Evolutionary conservation across 2,888 invertebrate genomes (phyloP).

Genomic region (Cyaniris semiargus): DNA sequence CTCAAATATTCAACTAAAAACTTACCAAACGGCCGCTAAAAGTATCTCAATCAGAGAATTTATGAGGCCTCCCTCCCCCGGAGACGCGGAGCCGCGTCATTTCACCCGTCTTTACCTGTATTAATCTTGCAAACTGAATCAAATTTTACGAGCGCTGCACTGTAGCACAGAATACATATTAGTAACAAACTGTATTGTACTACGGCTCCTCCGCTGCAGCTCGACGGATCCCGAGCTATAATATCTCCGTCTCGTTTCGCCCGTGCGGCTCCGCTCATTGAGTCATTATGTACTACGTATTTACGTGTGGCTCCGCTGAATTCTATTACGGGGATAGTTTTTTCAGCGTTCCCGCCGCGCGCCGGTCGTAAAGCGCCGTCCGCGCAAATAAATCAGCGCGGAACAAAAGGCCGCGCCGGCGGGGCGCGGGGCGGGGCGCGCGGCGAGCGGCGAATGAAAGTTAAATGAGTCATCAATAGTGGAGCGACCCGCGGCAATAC

Average conservation of each 20-base stretch:
- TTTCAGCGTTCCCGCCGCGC: neutral
- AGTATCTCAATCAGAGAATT: constrained; percentile 27
- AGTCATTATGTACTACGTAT: too few species aligned
- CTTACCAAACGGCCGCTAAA: constrained; percentile 27
- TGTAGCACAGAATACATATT: neutral
- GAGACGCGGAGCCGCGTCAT: neutral
- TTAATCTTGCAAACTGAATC: constrained; percentile 27
- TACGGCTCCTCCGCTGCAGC: neutral
- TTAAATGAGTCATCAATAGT: constrained; percentile 44
- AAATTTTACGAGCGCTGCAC: constrained; percentile 12
- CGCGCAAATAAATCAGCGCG: constrained; percentile 18
- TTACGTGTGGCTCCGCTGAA: neutral
- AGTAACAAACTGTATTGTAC: too few species aligned
- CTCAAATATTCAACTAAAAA: constrained; percentile 34
- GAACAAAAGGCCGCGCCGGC: constrained; percentile 21
- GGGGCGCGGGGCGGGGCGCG: neutral
- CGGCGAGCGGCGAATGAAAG: constrained; percentile 43
- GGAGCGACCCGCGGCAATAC: constrained; percentile 39
- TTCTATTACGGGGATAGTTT: constrained; percentile 10
- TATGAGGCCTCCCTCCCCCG: neutral
- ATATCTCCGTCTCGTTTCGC: neutral
- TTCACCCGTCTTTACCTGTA: constrained; percentile 4
- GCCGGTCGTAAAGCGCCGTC: neutral
- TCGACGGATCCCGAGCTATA: neutral
- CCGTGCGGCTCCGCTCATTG: too few species aligned